These are phyloP conservation scores for Drosophila parthenogenetica DNA, from an alignment of 2,888 invertebrate genomes.

Conservation along the genomic window DNA sequence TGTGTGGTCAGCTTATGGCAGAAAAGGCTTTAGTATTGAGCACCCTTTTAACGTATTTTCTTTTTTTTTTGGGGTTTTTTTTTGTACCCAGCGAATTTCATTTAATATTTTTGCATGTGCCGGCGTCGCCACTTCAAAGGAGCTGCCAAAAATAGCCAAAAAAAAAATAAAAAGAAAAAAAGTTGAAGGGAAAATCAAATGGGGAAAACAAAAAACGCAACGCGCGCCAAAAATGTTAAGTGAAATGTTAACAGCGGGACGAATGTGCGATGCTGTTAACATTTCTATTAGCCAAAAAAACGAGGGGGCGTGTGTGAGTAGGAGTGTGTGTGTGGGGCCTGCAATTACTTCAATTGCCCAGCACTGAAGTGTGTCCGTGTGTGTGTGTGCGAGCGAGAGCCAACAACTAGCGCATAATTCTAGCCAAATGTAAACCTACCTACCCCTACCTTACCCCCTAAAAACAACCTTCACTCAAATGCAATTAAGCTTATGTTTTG, in stretches of 20 bases:
- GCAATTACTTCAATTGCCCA: constrained; percentile 29
- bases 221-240: constrained; percentile 73
- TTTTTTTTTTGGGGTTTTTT: constrained; percentile 45
- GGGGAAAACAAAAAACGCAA: constrained; percentile 34
- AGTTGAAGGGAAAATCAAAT: constrained; percentile 6
- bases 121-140: constrained; percentile 73
- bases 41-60: constrained; percentile 69
- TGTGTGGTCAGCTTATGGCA: constrained; percentile 77
- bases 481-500: background rate
- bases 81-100: constrained; percentile 61
- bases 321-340: constrained; percentile 1
- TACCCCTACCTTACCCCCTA: no score
- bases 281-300: constrained; percentile 66
- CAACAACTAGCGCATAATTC: constrained; percentile 7
- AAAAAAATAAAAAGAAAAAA: constrained; percentile 27
- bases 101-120: constrained; percentile 76
- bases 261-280: constrained; percentile 62
- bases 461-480: background rate
- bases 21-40: constrained; percentile 76
- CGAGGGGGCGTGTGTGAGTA: background rate
- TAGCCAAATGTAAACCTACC: background rate
- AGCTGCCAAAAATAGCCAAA: constrained; percentile 51
- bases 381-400: background rate
- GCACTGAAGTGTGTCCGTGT: constrained; percentile 2
- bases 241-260: constrained; percentile 73